These are phyloP conservation scores for Pyxicephalus adspersus DNA, from an alignment of 2,113 vertebrate genomes.

Conservation along the genomic window DNA sequence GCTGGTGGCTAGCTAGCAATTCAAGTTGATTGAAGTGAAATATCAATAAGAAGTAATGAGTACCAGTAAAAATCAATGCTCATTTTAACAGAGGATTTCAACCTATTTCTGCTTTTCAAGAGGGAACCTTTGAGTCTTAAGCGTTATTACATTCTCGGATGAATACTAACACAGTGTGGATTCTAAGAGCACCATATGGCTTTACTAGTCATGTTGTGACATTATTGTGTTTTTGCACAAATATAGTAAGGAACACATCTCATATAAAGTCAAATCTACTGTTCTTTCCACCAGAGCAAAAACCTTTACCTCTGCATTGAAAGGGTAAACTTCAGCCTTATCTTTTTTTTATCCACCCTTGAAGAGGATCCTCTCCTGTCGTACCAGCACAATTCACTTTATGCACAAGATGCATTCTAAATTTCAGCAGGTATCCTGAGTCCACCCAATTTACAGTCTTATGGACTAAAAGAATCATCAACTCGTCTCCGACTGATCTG, in stretches of 20 bases:
- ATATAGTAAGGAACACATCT: background rate
- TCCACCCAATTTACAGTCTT: too few relatives aligned
- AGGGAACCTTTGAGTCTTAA: slow-evolving; percentile 21
- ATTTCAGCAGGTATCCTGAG: too few relatives aligned
- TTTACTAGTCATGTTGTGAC: background rate
- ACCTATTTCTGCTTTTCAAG: slow-evolving; percentile 23
- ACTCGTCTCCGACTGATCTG: too few relatives aligned
- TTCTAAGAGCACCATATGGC: background rate
- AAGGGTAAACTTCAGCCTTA: too few relatives aligned
- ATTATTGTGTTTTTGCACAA: background rate
- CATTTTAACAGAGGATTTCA: slow-evolving; percentile 34
- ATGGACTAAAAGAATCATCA: too few relatives aligned
- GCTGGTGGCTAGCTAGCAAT: background rate
- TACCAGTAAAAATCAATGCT: slow-evolving; percentile 41
- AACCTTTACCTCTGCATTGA: too few relatives aligned
- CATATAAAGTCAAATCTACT: background rate
- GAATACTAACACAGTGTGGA: slow-evolving; percentile 15
- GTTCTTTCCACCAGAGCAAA: background rate
- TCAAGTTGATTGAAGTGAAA: background rate
- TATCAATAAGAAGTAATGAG: slow-evolving; percentile 31
- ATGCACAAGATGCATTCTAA: too few relatives aligned
- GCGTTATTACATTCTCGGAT: slow-evolving; percentile 32
- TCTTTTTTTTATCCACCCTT: too few relatives aligned
- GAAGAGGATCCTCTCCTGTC: too few relatives aligned
- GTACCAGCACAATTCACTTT: too few relatives aligned